Conservation (phyloP, 2,888 invertebrate species). For the Hirtodrosophila histrioides region DNA sequence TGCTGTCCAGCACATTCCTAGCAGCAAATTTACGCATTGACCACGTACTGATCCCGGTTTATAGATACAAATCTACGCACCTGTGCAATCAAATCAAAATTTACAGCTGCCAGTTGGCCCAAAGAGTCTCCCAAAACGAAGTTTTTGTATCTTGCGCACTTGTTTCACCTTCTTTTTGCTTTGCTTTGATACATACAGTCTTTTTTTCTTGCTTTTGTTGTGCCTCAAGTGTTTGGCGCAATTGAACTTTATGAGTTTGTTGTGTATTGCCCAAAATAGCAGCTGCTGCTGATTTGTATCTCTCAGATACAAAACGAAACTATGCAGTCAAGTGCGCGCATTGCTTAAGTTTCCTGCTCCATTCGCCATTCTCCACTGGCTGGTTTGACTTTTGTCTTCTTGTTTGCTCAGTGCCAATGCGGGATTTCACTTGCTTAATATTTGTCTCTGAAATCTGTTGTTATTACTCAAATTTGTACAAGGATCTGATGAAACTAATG, state of each 20-base stretch:
- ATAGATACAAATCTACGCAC: constrained; percentile 18
- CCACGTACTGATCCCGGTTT: background rate
- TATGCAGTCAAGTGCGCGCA: constrained; percentile 62
- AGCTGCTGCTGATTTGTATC: constrained; percentile 60
- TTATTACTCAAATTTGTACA: constrained; percentile 38
- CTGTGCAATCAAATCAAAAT: constrained; percentile 16
- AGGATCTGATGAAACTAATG: constrained; percentile 30
- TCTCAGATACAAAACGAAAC: constrained; percentile 48
- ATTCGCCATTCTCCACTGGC: constrained; percentile 47
- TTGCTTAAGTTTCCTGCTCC: constrained; percentile 71
- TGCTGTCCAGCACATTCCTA: constrained; percentile 21
- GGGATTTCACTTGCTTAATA: constrained; percentile 51
- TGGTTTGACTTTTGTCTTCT: constrained; percentile 48
- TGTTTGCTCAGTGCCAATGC: constrained; percentile 35
- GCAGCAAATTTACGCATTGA: constrained; percentile 2
- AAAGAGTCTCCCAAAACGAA: constrained; percentile 3
- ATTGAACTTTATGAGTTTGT: constrained; percentile 67
- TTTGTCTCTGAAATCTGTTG: constrained; percentile 22
- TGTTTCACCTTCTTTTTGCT: constrained; percentile 31
- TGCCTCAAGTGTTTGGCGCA: constrained; percentile 54
- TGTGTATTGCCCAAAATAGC: constrained; percentile 57
- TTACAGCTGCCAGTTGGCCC: constrained; percentile 15
- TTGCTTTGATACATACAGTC: background rate
- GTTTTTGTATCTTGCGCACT: constrained; percentile 35
- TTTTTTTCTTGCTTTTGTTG: constrained; percentile 24